Conservation (phyloP, 2,113 vertebrate genomes). For the Opisthocomus hoazin region DNA sequence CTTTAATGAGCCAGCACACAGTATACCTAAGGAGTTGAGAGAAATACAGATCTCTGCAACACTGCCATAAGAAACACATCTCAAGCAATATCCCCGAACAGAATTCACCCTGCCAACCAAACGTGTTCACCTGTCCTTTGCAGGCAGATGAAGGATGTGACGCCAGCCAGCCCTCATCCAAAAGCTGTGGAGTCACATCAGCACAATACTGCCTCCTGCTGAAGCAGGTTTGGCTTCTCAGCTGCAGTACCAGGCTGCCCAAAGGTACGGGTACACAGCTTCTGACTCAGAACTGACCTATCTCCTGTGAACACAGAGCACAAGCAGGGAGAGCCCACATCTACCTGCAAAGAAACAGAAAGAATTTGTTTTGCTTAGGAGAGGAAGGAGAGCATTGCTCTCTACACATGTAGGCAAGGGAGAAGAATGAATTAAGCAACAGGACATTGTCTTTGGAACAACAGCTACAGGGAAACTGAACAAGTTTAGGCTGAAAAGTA, state of each 20-base stretch:
- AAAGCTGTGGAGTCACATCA: background rate
- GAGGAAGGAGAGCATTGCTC: background rate
- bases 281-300: background rate
- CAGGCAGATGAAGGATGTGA: background rate
- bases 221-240: background rate
- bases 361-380: background rate
- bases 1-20: background rate
- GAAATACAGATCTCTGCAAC: background rate
- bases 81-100: background rate
- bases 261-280: background rate
- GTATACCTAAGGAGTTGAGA: background rate
- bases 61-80: background rate
- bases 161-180: background rate
- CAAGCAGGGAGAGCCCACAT: background rate
- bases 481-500: background rate
- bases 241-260: background rate
- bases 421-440: background rate
- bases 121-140: background rate
- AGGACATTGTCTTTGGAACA: background rate
- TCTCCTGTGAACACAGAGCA: background rate
- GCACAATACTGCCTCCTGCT: background rate
- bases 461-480: background rate
- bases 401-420: background rate
- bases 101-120: background rate
- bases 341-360: background rate